Percentiles rank a stretch among this genome's conserved stretches.
phyloP scores from a whole-genome alignment of 2,113 vertebrate genomes.

The Dinomys branickii region DNA sequence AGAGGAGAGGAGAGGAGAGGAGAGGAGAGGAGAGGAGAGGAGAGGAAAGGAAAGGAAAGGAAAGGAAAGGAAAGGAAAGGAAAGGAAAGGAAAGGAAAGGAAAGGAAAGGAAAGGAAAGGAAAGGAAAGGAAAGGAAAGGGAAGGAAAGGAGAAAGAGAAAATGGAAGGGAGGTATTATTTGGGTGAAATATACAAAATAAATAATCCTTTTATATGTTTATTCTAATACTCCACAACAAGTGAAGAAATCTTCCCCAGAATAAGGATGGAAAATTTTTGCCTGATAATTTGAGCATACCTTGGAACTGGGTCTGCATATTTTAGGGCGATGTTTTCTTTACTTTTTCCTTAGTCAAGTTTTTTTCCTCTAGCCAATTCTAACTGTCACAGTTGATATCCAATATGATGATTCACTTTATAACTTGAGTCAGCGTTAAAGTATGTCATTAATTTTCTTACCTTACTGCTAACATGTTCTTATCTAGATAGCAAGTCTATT shows the following conservation, averaged over 20 bases:
- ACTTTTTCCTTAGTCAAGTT: not conserved
- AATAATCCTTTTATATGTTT: rapidly evolving
- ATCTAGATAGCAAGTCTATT: not conserved
- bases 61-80: not conserved
- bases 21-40: no score
- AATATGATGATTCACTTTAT: not conserved
- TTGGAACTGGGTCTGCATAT: not conserved
- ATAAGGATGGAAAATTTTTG: not conserved
- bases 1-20: no score
- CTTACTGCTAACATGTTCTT: not conserved
- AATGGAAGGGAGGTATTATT: not conserved
- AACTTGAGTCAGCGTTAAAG: not conserved
- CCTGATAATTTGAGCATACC: rapidly evolving
- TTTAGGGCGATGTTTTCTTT: not conserved
- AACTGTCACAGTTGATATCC: not conserved
- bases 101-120: no score
- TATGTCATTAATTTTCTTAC: not conserved
- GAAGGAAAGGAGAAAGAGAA: no score
- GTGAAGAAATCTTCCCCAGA: not conserved
- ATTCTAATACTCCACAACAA: not conserved
- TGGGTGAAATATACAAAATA: not conserved
- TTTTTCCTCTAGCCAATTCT: not conserved
- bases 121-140: no score
- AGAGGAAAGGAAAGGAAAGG: no score
- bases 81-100: not conserved